These are phyloP conservation scores for Lasioglossum pauxillum DNA, from an alignment of 2,888 invertebrate genomes.

Conservation along the genomic window DNA sequence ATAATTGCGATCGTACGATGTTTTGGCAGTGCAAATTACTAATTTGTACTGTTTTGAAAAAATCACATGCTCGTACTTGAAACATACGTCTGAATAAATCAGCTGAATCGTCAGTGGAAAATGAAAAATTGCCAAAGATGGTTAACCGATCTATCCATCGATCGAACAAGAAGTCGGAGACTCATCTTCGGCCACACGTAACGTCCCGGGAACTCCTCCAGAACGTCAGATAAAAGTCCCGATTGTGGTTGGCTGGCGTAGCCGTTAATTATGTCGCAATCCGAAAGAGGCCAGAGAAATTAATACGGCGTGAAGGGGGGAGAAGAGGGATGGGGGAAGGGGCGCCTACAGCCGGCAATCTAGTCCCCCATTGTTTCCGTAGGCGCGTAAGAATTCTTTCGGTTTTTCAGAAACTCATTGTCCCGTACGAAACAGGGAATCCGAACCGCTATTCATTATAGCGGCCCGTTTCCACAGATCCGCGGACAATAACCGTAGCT, in stretches of 20 bases:
- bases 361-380: conserved; percentile 53
- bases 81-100: background rate
- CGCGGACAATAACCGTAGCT: conserved; percentile 45
- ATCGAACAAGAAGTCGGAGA: background rate
- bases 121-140: background rate
- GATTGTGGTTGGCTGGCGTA: conserved; percentile 18
- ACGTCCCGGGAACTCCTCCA: conserved; percentile 6
- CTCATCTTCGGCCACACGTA: background rate
- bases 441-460: conserved; percentile 47
- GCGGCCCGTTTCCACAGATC: conserved; percentile 40
- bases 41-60: too few relatives aligned
- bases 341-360: conserved; percentile 34
- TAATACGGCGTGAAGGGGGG: conserved; percentile 43
- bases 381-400: conserved; percentile 36
- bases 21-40: background rate
- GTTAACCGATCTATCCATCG: background rate
- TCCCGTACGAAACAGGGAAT: conserved; percentile 39
- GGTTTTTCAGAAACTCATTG: conserved; percentile 58
- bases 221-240: conserved; percentile 27
- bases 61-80: too few relatives aligned
- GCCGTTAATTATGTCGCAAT: conserved; percentile 58
- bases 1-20: background rate
- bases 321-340: background rate
- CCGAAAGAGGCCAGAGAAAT: conserved; percentile 59
- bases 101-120: background rate